These are phyloP conservation scores for Microctonus aethiopoides DNA, from an alignment of 2,888 invertebrate genomes.

Conservation along the genomic window DNA sequence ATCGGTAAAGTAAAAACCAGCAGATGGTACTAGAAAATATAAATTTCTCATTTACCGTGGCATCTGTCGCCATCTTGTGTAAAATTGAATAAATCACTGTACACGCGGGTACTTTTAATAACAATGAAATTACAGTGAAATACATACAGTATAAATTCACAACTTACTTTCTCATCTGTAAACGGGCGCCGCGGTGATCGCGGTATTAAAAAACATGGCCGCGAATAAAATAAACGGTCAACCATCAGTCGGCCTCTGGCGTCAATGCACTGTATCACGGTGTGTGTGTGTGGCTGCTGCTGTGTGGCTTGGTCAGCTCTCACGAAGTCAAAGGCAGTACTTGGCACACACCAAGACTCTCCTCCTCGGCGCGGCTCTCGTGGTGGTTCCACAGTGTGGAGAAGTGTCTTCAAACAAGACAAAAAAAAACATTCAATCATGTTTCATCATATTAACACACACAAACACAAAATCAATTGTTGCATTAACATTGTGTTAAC, in stretches of 20 bases:
- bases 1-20: too few relatives aligned
- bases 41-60: too few relatives aligned
- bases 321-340: constrained; percentile 33
- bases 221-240: constrained; percentile 19
- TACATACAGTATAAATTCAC: neutral
- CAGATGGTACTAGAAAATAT: too few relatives aligned
- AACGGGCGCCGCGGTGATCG: neutral
- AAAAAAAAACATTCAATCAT: neutral
- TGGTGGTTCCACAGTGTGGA: constrained; percentile 40
- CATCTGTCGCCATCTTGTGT: neutral
- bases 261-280: constrained; percentile 56
- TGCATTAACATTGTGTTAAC: too few relatives aligned
- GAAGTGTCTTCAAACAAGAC: constrained; percentile 22
- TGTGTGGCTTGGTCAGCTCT: constrained; percentile 41
- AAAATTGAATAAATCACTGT: neutral
- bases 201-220: constrained; percentile 5
- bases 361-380: constrained; percentile 34
- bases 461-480: constrained; percentile 26
- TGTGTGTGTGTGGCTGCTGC: constrained; percentile 31
- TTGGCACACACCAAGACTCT: constrained; percentile 27
- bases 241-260: constrained; percentile 49
- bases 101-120: neutral
- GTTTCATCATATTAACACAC: neutral
- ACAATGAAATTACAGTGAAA: neutral
- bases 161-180: constrained; percentile 12